Conservation (phyloP, 2,888 invertebrate genomes). For the Vannuccia rotundouncinata region DNA sequence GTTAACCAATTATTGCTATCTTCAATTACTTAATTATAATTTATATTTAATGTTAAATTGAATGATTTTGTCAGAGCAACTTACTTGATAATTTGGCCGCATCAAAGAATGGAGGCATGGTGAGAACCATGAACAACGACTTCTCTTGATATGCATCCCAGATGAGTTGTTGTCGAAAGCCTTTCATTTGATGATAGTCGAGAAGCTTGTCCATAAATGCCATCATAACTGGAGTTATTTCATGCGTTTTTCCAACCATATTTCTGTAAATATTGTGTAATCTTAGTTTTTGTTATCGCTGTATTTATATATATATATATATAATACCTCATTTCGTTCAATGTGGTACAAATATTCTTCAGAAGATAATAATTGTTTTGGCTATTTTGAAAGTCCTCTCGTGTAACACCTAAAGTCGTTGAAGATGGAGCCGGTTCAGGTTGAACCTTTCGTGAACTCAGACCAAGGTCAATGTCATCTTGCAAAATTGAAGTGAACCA, state of each 20-base stretch:
- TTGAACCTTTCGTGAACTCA: not conserved
- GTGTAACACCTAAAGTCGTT: not conserved
- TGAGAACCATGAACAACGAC: not conserved
- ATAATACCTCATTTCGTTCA: not conserved
- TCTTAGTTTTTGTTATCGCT: not conserved
- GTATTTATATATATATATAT: not conserved
- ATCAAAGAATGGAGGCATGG: not conserved
- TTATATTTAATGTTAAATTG: too few species aligned
- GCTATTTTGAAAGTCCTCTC: not conserved
- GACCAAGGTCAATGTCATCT: not conserved
- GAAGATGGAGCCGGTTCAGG: not conserved
- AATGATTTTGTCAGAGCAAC: too few species aligned
- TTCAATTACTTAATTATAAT: too few species aligned
- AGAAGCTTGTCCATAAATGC: not conserved
- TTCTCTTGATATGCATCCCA: not conserved
- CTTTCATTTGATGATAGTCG: not conserved
- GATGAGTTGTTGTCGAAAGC: not conserved
- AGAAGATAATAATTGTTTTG: not conserved
- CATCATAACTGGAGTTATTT: not conserved
- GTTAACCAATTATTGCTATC: too few species aligned
- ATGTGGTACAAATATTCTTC: not conserved
- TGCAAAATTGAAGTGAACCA: not conserved
- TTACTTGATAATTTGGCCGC: not conserved
- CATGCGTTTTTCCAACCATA: not conserved
- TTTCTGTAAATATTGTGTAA: not conserved